Percentiles rank a stretch among this genome's conserved stretches.
Evolutionary conservation across 2,113 vertebrate genomes (phyloP).

Genomic region (Spea bombifrons): DNA sequence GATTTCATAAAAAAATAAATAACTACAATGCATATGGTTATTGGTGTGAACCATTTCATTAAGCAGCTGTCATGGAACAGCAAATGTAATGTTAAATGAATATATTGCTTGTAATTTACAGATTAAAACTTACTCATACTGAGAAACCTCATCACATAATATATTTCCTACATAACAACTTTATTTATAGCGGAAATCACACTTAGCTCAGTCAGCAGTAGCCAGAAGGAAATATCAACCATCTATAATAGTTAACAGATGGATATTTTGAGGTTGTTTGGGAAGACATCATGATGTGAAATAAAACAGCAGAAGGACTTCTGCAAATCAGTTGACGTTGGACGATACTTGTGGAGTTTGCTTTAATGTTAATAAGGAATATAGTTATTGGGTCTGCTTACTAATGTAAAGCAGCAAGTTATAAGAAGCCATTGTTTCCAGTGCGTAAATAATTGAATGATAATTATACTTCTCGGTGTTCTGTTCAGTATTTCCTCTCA

Average conservation of each 20-base stretch:
- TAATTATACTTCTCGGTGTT: no score
- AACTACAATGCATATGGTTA: no score
- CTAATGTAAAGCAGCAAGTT: no score
- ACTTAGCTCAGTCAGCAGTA: not conserved
- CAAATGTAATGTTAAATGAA: not conserved
- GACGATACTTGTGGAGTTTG: no score
- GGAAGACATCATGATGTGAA: conserved; percentile 2
- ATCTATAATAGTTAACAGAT: conserved; percentile 1
- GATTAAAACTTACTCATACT: not conserved
- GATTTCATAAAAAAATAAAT: no score
- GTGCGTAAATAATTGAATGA: no score
- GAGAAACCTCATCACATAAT: not conserved
- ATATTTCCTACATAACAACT: conserved; percentile 18
- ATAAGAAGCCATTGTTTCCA: no score
- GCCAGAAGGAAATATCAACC: not conserved
- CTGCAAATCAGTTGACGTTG: not conserved
- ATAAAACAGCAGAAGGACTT: not conserved
- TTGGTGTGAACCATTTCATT: no score
- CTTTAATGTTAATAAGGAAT: no score
- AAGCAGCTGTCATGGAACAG: no score
- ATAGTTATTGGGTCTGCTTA: no score
- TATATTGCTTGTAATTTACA: not conserved
- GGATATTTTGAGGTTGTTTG: not conserved
- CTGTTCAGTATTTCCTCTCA: no score
- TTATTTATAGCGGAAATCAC: conserved; percentile 11